phyloP scores from a whole-genome alignment of 1,140 invertebrate species.

The Megalopta genalis region DNA sequence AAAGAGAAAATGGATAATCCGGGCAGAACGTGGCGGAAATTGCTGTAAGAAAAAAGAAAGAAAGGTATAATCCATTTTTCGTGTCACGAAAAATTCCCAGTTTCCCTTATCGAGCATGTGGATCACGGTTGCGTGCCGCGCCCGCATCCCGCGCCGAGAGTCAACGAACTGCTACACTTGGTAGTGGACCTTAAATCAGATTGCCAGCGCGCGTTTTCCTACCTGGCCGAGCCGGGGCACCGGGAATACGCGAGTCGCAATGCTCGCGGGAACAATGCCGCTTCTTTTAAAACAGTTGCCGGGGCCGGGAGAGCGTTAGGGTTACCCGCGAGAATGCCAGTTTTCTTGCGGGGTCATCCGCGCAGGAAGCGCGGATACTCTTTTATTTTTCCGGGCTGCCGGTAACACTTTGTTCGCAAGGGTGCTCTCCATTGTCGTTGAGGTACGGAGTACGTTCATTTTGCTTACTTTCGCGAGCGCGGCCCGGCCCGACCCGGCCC shows the following conservation, averaged over 20 bases:
- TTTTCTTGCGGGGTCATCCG: not conserved
- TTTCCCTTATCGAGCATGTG: constrained; percentile 51
- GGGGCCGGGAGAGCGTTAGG: not conserved
- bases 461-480: too few relatives aligned
- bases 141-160: constrained; percentile 40
- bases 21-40: too few relatives aligned
- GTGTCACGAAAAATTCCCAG: constrained; percentile 33
- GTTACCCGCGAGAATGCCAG: not conserved
- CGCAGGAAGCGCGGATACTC: not conserved
- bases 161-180: constrained; percentile 55
- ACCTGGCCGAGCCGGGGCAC: constrained; percentile 1
- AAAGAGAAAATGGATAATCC: too few relatives aligned
- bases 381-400: too few relatives aligned
- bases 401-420: too few relatives aligned
- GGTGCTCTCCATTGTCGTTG: too few relatives aligned
- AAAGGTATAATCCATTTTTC: constrained; percentile 37
- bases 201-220: constrained; percentile 56
- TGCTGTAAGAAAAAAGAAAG: too few relatives aligned
- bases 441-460: too few relatives aligned
- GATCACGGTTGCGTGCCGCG: constrained; percentile 53
- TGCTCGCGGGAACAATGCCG: constrained; percentile 12
- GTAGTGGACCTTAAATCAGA: constrained; percentile 57
- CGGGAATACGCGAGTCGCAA: constrained; percentile 8
- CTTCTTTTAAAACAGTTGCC: constrained; percentile 7
- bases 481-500: too few relatives aligned